Conservation (phyloP, 2,888 invertebrate genomes). For the Orthonevra nobilis region DNA sequence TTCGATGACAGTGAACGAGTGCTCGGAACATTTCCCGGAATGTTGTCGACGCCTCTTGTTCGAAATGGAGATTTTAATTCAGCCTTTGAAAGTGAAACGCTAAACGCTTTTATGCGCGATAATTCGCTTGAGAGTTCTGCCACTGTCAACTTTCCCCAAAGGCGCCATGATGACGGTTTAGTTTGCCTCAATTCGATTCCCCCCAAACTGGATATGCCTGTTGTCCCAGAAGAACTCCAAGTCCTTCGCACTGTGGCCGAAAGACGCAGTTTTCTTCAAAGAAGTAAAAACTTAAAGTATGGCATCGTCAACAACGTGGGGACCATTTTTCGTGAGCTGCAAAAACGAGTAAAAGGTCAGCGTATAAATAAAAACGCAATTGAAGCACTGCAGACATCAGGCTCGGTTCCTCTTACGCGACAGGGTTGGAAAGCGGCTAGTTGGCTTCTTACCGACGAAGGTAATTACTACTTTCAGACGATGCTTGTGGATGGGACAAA, state of each 20-base stretch:
- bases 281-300: conserved; percentile 76
- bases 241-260: conserved; percentile 82
- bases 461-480: conserved; percentile 78
- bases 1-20: conserved; percentile 76
- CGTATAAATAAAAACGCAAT: conserved; percentile 75
- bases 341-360: conserved; percentile 75
- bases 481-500: conserved; percentile 74
- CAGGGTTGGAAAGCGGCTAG: conserved; percentile 78
- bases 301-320: conserved; percentile 80
- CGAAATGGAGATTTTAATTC: conserved; percentile 74
- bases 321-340: conserved; percentile 77
- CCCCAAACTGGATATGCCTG: conserved; percentile 77
- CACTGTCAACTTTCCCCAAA: conserved; percentile 52
- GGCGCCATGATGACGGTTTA: conserved; percentile 74
- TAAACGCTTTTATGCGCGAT: conserved; percentile 81
- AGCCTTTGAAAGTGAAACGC: conserved; percentile 80
- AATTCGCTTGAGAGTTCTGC: conserved; percentile 79
- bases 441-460: conserved; percentile 77
- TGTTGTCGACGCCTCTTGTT: conserved; percentile 78
- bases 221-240: conserved; percentile 76
- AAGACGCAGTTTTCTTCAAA: conserved; percentile 80
- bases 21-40: conserved; percentile 74
- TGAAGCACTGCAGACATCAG: conserved; percentile 74
- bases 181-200: conserved; percentile 75
- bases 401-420: conserved; percentile 77